Percentiles rank a stretch among this genome's conserved stretches.
Evolutionary conservation across 1,140 invertebrate genomes (phyloP).

Genomic region (roundworm (Caenorhabditis elegans)): WBcel235 BX284602.5:5674001-5674500

Average conservation of each 20-base stretch:
- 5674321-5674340: background rate
- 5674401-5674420: conserved; percentile 28
- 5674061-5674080: conserved; percentile 79
- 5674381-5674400: background rate
- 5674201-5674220: conserved; percentile 1
- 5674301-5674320: conserved; percentile 11
- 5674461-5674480: conserved; percentile 90
- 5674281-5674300: conserved; percentile 26
- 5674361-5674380: background rate
- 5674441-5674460: conserved; percentile 81
- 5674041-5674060: conserved; percentile 80
- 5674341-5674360: background rate
- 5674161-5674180: conserved; percentile 16
- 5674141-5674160: conserved; percentile 10
- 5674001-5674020: conserved; percentile 70
- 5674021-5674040: conserved; percentile 73
- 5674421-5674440: conserved; percentile 71
- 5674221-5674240: conserved; percentile 25
- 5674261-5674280: background rate
- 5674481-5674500: conserved; percentile 85
- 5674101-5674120: conserved; percentile 77
- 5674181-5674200: conserved; percentile 28
- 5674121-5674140: conserved; percentile 75
- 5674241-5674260: conserved; percentile 3
- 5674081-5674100: conserved; percentile 68